Evolutionary conservation across 2,113 vertebrate species (phyloP).

Genomic region (Gracilinanus agilis): DNA sequence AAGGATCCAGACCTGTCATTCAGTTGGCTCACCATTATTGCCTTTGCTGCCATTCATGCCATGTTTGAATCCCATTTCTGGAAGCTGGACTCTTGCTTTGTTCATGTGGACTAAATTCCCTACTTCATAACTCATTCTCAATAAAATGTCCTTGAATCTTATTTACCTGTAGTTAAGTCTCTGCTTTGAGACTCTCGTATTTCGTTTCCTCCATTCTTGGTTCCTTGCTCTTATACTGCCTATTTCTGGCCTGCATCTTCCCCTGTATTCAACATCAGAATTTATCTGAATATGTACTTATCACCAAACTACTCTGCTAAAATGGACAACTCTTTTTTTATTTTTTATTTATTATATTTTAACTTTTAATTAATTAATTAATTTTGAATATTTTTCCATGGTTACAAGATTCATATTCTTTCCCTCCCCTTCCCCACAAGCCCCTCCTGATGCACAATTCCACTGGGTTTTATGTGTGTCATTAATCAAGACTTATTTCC

Average conservation of each 20-base stretch:
- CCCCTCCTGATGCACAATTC: too few species aligned
- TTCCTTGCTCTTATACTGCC: background rate
- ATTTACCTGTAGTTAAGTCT: background rate
- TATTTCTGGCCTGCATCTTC: background rate
- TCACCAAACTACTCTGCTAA: background rate
- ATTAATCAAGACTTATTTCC: too few species aligned
- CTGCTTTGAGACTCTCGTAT: background rate
- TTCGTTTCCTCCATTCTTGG: background rate
- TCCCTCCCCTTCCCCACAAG: too few species aligned
- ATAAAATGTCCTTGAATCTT: background rate
- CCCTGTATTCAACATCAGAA: background rate
- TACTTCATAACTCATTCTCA: background rate
- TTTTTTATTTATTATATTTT: too few species aligned
- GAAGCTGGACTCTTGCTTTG: background rate
- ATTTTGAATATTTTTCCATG: too few species aligned
- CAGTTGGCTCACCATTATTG: too few species aligned
- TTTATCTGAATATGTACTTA: background rate
- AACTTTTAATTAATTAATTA: too few species aligned
- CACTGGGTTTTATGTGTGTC: too few species aligned
- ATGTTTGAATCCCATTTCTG: background rate
- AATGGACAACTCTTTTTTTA: too few species aligned
- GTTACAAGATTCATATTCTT: too few species aligned
- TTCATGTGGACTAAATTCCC: background rate
- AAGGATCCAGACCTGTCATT: background rate
- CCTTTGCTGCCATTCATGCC: background rate